A percentile compares a stretch with the other conserved stretches of the same genome.
These are phyloP conservation scores for Ptyas mucosa DNA, from an alignment of 2,113 vertebrate species.

Conservation along the genomic window DNA sequence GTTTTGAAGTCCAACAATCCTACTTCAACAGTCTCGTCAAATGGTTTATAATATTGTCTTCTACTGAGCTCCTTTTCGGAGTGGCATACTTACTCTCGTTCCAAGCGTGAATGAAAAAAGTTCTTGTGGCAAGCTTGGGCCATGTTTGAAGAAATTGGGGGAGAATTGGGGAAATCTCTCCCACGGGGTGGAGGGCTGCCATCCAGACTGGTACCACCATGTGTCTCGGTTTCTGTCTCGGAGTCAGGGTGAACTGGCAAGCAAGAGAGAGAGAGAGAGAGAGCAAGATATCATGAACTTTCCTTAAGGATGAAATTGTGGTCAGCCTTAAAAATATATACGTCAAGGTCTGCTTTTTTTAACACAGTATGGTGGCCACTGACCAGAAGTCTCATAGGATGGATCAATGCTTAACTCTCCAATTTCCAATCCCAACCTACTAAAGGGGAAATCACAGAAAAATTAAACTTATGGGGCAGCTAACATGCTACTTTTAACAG, in stretches of 20 bases:
- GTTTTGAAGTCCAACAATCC: neutral
- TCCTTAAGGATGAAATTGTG: neutral
- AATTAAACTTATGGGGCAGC: neutral
- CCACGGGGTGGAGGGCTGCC: neutral
- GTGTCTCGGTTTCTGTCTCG: constrained; percentile 46
- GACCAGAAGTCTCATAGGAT: neutral
- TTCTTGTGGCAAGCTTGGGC: neutral
- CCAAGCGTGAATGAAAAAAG: constrained; percentile 45
- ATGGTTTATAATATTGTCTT: neutral
- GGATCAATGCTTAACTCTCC: neutral
- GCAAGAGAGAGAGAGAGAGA: no score
- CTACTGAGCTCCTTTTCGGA: no score
- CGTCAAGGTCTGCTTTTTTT: neutral
- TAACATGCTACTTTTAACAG: neutral
- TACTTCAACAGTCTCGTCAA: neutral
- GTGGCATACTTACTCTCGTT: constrained; percentile 72
- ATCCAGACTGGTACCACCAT: neutral
- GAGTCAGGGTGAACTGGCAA: constrained; percentile 57
- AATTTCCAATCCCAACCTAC: neutral
- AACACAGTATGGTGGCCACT: neutral
- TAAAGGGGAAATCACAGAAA: neutral
- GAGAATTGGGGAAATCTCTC: constrained; percentile 25
- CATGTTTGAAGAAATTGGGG: neutral
- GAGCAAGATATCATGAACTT: fast-evolving
- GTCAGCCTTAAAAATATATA: neutral